Percentiles rank a stretch among this genome's conserved stretches.
These are phyloP conservation scores for Keiferia lycopersicella DNA, from an alignment of 2,888 invertebrate genomes.

Conservation along the genomic window DNA sequence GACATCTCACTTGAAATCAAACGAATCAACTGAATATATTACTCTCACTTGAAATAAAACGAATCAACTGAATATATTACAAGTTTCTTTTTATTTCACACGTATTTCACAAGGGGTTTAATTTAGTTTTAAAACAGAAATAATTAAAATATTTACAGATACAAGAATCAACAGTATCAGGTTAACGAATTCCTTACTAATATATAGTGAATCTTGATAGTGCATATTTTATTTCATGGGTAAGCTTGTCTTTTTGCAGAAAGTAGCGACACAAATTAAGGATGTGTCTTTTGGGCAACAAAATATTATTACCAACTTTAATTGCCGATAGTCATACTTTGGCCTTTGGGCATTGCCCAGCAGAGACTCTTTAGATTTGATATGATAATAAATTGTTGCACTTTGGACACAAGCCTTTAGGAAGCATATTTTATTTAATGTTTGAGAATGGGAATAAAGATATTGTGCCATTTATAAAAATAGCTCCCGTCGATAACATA, in stretches of 20 bases:
- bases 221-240: not conserved
- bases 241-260: not conserved
- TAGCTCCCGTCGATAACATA: not conserved
- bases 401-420: not conserved
- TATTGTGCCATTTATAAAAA: not conserved
- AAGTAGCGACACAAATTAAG: slow-evolving; percentile 2
- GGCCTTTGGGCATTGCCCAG: too few relatives aligned
- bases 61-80: slow-evolving; percentile 63
- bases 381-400: too few relatives aligned
- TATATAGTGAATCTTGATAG: slow-evolving; percentile 46
- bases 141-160: slow-evolving; percentile 72
- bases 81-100: slow-evolving; percentile 77
- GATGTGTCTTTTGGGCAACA: not conserved
- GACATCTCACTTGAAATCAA: too few relatives aligned
- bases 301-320: too few relatives aligned
- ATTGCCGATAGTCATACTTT: too few relatives aligned
- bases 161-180: slow-evolving; percentile 73
- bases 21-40: too few relatives aligned
- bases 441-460: not conserved
- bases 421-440: not conserved
- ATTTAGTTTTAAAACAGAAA: slow-evolving; percentile 69
- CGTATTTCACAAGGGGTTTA: slow-evolving; percentile 73
- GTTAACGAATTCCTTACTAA: slow-evolving; percentile 67
- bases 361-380: too few relatives aligned
- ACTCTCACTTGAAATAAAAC: slow-evolving; percentile 25